Conservation (phyloP, 1,140 invertebrate species). For the Calliopsis andreniformis region DNA sequence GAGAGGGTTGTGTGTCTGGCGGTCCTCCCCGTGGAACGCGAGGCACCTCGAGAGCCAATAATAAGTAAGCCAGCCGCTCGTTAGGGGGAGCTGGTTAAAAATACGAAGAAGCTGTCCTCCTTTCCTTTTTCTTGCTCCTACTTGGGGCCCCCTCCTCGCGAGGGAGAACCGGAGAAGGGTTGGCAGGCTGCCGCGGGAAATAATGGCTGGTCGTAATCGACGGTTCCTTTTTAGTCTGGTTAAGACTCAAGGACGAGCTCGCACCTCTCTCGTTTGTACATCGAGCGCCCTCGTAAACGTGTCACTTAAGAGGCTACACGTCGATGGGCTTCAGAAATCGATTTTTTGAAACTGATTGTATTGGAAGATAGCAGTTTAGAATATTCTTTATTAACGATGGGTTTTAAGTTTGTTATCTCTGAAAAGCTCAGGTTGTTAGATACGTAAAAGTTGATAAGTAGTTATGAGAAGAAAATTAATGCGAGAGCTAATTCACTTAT, state of each 20-base stretch:
- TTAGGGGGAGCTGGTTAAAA: conserved; percentile 61
- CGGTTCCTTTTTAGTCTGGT: conserved; percentile 44
- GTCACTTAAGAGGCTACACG: too few species aligned
- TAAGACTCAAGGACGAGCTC: conserved; percentile 31
- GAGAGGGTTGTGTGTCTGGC: conserved; percentile 24
- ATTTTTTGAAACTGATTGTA: too few species aligned
- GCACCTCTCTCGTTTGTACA: conserved; percentile 29
- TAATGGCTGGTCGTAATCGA: conserved; percentile 54
- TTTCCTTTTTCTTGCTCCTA: conserved; percentile 6
- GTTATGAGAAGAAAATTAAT: too few species aligned
- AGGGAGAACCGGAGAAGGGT: conserved; percentile 20
- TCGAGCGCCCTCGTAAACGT: conserved; percentile 22
- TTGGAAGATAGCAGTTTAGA: too few species aligned
- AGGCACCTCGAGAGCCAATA: conserved; percentile 48
- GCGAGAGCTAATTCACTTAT: too few species aligned
- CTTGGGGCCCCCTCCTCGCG: not conserved
- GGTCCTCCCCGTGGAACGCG: conserved; percentile 21
- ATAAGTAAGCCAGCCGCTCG: conserved; percentile 57
- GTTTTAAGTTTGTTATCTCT: too few species aligned
- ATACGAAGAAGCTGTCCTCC: conserved; percentile 43
- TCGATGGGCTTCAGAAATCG: too few species aligned
- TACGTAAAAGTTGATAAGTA: too few species aligned
- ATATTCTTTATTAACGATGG: too few species aligned
- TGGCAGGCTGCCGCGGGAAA: conserved; percentile 24
- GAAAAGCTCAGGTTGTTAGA: too few species aligned